These are phyloP conservation scores for Tauraco erythrolophus DNA, from an alignment of 2,113 vertebrate genomes.

Conservation along the genomic window DNA sequence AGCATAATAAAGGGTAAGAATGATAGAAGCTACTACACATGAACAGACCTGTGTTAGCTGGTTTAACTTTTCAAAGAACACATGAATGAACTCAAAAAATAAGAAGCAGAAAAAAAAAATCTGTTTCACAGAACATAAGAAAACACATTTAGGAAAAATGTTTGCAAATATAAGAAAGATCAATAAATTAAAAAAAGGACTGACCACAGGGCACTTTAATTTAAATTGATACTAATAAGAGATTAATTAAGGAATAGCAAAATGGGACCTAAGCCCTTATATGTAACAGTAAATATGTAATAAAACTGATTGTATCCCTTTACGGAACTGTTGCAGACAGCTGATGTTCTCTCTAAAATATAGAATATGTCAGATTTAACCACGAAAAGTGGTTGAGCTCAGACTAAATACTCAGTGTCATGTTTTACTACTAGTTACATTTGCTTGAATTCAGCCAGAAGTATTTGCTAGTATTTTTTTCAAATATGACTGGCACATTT, in stretches of 20 bases:
- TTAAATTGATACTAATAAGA: no score
- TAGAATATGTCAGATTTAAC: not conserved
- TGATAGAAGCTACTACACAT: not conserved
- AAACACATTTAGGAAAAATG: not conserved
- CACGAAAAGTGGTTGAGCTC: not conserved
- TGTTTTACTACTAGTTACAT: not conserved
- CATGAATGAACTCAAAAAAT: not conserved
- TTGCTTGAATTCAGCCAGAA: not conserved
- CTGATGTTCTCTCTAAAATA: not conserved
- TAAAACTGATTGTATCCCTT: not conserved
- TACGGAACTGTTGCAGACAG: not conserved
- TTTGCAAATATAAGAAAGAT: not conserved
- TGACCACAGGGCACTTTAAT: not conserved
- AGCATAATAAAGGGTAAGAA: not conserved
- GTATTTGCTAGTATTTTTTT: not conserved
- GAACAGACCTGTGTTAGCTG: not conserved
- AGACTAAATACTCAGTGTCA: not conserved
- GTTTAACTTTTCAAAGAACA: not conserved
- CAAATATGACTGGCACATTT: not conserved
- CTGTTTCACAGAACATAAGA: not conserved
- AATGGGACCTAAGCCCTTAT: not conserved
- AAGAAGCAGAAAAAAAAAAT: not conserved
- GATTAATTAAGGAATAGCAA: not conserved
- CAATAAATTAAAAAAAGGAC: not conserved
- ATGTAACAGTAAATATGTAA: not conserved